phyloP scores from a whole-genome alignment of 2,888 invertebrate genomes.

The Perizoma affinitatum region DNA sequence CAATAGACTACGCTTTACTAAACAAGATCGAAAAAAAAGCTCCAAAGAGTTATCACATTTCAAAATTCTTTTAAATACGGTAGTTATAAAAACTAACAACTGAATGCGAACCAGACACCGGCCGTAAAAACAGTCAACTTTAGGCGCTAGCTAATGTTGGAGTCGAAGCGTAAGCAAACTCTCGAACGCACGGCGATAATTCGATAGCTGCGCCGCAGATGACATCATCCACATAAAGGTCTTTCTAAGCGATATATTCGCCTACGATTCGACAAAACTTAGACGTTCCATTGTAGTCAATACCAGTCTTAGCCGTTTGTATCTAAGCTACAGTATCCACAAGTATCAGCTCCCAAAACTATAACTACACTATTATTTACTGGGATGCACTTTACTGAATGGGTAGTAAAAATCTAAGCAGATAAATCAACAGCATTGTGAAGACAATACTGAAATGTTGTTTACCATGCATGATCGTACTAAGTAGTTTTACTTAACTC shows the following conservation, averaged over 20 bases:
- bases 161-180: neutral
- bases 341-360: conserved; percentile 67
- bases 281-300: conserved; percentile 21
- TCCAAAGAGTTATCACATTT: conserved; percentile 51
- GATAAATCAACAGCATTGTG: conserved; percentile 61
- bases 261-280: conserved; percentile 6
- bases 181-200: neutral
- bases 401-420: conserved; percentile 59
- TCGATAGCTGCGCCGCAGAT: neutral
- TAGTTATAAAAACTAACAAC: conserved; percentile 29
- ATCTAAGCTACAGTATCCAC: conserved; percentile 38
- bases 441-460: conserved; percentile 61
- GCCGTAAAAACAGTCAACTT: conserved; percentile 26
- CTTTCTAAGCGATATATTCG: neutral
- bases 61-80: conserved; percentile 34
- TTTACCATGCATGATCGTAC: conserved; percentile 28
- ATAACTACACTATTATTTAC: conserved; percentile 75
- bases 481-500: neutral
- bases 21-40: conserved; percentile 58
- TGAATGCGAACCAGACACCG: conserved; percentile 17
- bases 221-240: too few relatives aligned
- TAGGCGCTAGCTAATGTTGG: conserved; percentile 3
- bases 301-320: conserved; percentile 28
- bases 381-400: conserved; percentile 80
- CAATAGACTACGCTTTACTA: conserved; percentile 63